Evolutionary conservation across 2,113 vertebrate genomes (phyloP).

Genomic region (Gadus macrocephalus): DNA sequence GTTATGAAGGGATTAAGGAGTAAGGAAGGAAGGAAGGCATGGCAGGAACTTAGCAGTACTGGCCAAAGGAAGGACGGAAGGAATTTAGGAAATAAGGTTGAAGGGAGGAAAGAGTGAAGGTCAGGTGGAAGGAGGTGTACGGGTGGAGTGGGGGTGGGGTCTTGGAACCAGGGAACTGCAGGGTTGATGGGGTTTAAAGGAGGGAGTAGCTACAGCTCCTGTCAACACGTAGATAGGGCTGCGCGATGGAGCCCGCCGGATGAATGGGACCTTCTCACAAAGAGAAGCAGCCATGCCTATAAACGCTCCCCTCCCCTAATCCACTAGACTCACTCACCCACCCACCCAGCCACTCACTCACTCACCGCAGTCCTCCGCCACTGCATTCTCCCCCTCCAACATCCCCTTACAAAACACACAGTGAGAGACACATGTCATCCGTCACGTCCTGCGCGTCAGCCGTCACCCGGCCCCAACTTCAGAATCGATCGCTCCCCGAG

Average conservation of each 20-base stretch:
- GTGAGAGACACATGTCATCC: too few relatives aligned
- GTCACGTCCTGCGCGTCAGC: neutral
- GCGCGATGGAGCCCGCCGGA: slow-evolving; percentile 12
- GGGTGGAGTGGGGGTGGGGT: too few relatives aligned
- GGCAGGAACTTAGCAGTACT: neutral
- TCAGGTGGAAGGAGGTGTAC: neutral
- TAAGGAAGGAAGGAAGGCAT: too few relatives aligned
- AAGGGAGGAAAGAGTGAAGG: neutral
- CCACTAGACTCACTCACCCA: slow-evolving; percentile 1
- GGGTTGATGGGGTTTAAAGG: neutral
- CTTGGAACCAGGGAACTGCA: too few relatives aligned
- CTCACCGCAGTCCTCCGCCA: neutral
- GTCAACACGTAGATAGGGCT: slow-evolving; percentile 5
- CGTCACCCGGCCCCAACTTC: neutral
- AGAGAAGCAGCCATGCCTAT: slow-evolving; percentile 22
- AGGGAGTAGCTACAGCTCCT: neutral
- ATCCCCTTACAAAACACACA: neutral
- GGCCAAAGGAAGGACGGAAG: neutral
- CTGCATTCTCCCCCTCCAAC: neutral
- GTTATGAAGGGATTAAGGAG: neutral
- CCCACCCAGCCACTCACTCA: neutral
- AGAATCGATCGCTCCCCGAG: neutral
- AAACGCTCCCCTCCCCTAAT: slow-evolving; percentile 18
- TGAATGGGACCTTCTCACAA: slow-evolving; percentile 35
- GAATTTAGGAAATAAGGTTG: neutral